phyloP scores from a whole-genome alignment of 53 echinoderm and acorn worm species.

The Crossaster papposus region DNA sequence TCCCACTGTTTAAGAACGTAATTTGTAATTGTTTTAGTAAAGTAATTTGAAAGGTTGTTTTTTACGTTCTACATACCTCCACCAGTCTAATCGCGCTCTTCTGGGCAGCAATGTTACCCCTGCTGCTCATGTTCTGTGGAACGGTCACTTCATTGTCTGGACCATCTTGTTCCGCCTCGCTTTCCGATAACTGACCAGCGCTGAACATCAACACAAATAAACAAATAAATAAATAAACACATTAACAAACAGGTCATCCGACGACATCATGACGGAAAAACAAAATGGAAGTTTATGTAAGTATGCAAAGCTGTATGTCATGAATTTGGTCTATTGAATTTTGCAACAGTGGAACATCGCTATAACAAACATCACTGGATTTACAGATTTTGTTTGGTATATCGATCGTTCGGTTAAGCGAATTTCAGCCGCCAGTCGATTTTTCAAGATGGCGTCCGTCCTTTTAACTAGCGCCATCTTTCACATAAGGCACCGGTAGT shows the following conservation, averaged over 20 bases:
- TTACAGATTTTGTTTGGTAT: no score
- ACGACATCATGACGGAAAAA: no score
- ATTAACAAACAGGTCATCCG: neutral
- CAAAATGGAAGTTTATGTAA: no score
- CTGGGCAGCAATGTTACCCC: constrained; percentile 87
- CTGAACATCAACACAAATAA: constrained; percentile 9
- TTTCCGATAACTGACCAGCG: constrained; percentile 93
- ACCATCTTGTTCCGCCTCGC: constrained; percentile 96
- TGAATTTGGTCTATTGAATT: neutral
- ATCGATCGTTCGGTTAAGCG: no score
- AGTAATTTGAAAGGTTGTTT: neutral
- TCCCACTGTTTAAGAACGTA: no score
- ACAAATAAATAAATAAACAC: neutral
- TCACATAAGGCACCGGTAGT: no score
- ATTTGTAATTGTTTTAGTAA: no score
- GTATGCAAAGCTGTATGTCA: neutral
- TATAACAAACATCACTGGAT: no score
- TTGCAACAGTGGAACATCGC: neutral
- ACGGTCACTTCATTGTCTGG: constrained; percentile 94
- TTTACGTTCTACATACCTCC: constrained; percentile 68
- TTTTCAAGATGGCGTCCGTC: no score
- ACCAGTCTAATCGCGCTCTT: constrained; percentile 95
- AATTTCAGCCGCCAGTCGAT: no score
- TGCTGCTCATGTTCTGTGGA: constrained; percentile 83
- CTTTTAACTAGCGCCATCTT: no score